phyloP scores from a whole-genome alignment of 2,888 invertebrate genomes.

The Hirtodrosophila duncani region DNA sequence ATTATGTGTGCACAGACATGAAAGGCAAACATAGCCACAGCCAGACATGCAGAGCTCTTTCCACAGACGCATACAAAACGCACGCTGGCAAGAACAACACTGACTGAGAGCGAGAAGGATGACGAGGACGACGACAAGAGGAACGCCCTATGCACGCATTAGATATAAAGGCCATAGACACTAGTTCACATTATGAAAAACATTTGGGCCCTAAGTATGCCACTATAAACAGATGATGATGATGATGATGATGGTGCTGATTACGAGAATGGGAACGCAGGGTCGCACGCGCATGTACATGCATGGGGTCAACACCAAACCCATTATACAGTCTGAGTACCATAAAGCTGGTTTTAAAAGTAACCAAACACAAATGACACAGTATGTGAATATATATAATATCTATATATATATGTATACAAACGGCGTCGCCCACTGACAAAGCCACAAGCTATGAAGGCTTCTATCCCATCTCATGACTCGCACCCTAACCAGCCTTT shows the following conservation, averaged over 20 bases:
- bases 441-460: constrained; percentile 46
- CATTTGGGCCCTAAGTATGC: constrained; percentile 32
- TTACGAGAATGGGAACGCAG: too few relatives aligned
- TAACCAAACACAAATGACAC: constrained; percentile 17
- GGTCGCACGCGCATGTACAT: too few relatives aligned
- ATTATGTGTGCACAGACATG: too few relatives aligned
- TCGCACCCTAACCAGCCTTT: too few relatives aligned
- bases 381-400: constrained; percentile 6
- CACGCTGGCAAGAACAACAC: constrained; percentile 13
- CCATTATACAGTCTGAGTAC: constrained; percentile 19
- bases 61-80: constrained; percentile 21
- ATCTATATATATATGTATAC: constrained; percentile 9
- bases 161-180: constrained; percentile 56
- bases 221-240: constrained; percentile 15
- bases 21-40: constrained; percentile 22
- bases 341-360: too few relatives aligned
- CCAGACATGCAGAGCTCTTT: too few relatives aligned
- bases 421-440: neutral
- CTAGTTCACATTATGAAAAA: constrained; percentile 56
- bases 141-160: constrained; percentile 40
- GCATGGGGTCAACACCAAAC: constrained; percentile 20
- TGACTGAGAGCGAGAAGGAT: constrained; percentile 14
- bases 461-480: constrained; percentile 23
- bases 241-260: constrained; percentile 9
- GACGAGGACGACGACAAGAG: constrained; percentile 1